phyloP scores from a whole-genome alignment of 53 echinoderm and acorn worm genomes.

The Luidia sarsii region DNA sequence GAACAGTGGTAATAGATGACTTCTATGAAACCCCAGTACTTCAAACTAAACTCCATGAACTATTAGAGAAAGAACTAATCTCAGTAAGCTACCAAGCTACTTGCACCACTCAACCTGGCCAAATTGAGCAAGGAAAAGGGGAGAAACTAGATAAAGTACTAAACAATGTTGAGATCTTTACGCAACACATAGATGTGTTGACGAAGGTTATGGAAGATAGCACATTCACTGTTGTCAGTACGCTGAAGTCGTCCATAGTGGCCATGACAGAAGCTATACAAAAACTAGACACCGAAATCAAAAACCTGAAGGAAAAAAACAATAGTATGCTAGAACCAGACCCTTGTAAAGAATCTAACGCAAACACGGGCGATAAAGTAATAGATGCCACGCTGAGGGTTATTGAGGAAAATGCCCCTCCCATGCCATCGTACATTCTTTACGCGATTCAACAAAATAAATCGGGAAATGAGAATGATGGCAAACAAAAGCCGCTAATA shows the following conservation, averaged over 20 bases:
- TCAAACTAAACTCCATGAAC: constrained; percentile 9
- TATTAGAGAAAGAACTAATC: neutral
- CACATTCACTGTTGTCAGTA: neutral
- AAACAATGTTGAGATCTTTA: neutral
- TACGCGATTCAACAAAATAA: neutral
- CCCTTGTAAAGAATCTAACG: neutral
- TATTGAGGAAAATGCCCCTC: constrained; percentile 13
- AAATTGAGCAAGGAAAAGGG: neutral
- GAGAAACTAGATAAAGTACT: constrained; percentile 14
- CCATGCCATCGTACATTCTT: neutral
- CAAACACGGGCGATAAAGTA: neutral
- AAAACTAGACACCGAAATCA: neutral
- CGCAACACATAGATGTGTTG: neutral
- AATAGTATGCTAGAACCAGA: neutral
- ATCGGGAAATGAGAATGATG: neutral
- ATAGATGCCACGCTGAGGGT: too few species aligned
- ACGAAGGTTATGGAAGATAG: constrained; percentile 15
- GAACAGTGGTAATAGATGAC: neutral
- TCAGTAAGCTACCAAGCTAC: neutral
- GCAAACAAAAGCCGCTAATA: too few species aligned
- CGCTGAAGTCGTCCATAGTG: neutral
- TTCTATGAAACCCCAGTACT: constrained; percentile 19
- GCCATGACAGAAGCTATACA: neutral
- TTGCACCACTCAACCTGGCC: neutral
- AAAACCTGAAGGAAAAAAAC: neutral